Percentiles rank a stretch among this genome's conserved stretches.
Conservation (phyloP, 2,113 vertebrate genomes). For the Oostethus manadensis region DNA sequence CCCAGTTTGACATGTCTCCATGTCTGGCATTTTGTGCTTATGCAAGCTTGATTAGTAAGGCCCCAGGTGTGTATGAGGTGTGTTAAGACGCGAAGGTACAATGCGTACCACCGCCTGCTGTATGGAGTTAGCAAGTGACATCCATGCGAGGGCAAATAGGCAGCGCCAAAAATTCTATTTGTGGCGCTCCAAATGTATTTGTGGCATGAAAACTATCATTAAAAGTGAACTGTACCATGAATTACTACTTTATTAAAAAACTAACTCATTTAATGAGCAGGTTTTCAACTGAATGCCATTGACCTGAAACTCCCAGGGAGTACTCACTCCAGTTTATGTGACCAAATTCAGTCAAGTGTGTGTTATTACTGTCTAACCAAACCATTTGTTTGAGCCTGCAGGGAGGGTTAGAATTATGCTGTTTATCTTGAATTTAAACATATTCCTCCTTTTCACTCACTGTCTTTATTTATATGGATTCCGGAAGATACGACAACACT, state of each 20-base stretch:
- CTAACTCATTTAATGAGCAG: constrained; percentile 28
- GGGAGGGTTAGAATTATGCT: constrained; percentile 8
- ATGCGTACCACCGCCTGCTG: no score
- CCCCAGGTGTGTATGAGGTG: no score
- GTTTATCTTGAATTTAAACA: constrained; percentile 7
- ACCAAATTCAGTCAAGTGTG: constrained; percentile 36
- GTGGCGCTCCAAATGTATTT: no score
- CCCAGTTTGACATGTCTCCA: no score
- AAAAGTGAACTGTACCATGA: not conserved
- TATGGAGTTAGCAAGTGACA: no score
- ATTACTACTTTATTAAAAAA: constrained; percentile 16
- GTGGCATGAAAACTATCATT: no score
- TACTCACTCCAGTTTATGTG: constrained; percentile 35
- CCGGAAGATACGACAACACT: not conserved
- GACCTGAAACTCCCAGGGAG: constrained; percentile 40
- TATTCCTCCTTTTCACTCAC: not conserved
- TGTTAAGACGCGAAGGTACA: no score
- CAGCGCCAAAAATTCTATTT: no score
- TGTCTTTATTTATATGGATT: not conserved
- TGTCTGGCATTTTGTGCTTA: no score
- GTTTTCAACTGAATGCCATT: constrained; percentile 35
- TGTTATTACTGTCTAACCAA: constrained; percentile 29
- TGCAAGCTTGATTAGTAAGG: no score
- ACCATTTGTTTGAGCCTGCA: constrained; percentile 28
- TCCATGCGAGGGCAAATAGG: no score